Evolutionary conservation across 1,140 invertebrate genomes (phyloP).

Genomic region (Drosophila guanche): DNA sequence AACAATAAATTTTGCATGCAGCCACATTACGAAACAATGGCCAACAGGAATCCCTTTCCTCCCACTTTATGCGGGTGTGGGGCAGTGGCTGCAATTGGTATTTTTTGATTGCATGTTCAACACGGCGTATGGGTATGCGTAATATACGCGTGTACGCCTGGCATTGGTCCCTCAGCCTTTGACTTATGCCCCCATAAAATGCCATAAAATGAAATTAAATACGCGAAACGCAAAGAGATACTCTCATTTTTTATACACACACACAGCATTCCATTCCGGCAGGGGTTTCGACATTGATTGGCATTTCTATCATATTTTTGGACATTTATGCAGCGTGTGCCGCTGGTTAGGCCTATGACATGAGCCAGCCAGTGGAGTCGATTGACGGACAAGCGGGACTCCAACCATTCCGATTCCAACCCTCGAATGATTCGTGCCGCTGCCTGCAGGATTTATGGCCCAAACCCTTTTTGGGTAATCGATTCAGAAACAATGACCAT

Average conservation of each 20-base stretch:
- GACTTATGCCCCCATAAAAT: constrained; percentile 75
- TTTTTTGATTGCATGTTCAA: constrained; percentile 81
- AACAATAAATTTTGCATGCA: constrained; percentile 80
- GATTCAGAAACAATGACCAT: constrained; percentile 48
- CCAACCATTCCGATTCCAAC: too few species aligned
- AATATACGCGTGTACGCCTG: constrained; percentile 58
- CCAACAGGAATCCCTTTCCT: constrained; percentile 17
- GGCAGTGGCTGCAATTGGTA: constrained; percentile 68
- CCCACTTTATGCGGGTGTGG: background rate
- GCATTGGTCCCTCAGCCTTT: constrained; percentile 44
- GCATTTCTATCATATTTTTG: constrained; percentile 68
- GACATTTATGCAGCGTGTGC: constrained; percentile 34
- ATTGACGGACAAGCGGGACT: too few species aligned
- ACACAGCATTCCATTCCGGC: background rate
- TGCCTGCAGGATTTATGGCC: constrained; percentile 25
- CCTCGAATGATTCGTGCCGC: constrained; percentile 30
- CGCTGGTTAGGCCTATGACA: background rate
- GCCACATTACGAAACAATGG: constrained; percentile 79
- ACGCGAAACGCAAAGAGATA: constrained; percentile 67
- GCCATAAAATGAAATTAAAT: constrained; percentile 77
- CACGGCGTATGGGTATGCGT: constrained; percentile 67
- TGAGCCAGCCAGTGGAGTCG: background rate
- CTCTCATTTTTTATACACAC: constrained; percentile 33
- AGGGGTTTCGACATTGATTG: constrained; percentile 62
- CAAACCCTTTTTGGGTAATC: constrained; percentile 43